Base-by-base conservation (phyloP, 2,888 invertebrate genomes). In the Nemurella pictetii region DNA sequence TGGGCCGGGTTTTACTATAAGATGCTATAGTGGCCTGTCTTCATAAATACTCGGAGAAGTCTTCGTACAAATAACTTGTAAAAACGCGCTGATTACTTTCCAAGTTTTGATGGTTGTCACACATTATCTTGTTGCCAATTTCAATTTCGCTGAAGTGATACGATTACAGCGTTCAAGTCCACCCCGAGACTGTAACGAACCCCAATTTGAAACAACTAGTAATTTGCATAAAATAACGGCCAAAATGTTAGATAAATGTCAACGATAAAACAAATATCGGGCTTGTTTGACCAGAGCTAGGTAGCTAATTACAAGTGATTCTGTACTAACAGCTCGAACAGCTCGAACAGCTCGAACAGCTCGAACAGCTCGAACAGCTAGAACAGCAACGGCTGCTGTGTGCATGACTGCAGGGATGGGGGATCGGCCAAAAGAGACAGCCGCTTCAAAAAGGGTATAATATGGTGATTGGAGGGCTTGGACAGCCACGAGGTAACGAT, bases 401-500 rank as follows among this genome's bases (percentile, higher is more conserved):
- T 36, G 9, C 55, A 36, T 15, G 78, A 78, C 74, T 84, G 78
- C 84, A 84, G 72, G 84, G 55, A 84, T 81, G 55, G 81, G 81
- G 28, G 55, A 20, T 36, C 35, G 32, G 3, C 75, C 72, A 73
- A 84, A 72, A 84, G 75, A 80, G 30, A 84, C 72, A 80, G 80
- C 27, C 25, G 32, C 72, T 80, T 30, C 55, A 55, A 30, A 28
- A 78, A 78, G 29, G 78, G 78, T 78, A 78, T 30, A 30, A 78
- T 28, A 78, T 72, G 84, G 36, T 72, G 84, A 83, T 77, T 75
- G 84, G 30, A 28, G 28, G 55, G 84, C n/a, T n/a, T n/a, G n/a
- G n/a, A n/a, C n/a, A n/a, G n/a, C n/a, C n/a, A n/a, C n/a, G n/a
- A n/a, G n/a, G n/a, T n/a, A n/a, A n/a, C n/a, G n/a, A n/a, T n/a